Evolutionary conservation across 1,140 invertebrate species (phyloP).

Genomic region (Euborellia annulipes): DNA sequence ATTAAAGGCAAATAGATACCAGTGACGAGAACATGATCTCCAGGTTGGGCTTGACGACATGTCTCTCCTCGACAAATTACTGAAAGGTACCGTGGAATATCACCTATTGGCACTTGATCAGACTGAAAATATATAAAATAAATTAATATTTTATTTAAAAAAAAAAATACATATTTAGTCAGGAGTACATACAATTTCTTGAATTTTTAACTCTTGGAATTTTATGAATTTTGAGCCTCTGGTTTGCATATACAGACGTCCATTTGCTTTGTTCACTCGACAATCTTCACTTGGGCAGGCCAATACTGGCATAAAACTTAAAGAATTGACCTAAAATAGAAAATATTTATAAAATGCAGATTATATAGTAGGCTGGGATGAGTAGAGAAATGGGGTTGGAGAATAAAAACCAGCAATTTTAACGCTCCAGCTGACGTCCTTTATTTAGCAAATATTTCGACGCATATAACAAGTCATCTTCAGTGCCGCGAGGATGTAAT

Average conservation of each 20-base stretch:
- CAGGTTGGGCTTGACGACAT: slow-evolving; percentile 78
- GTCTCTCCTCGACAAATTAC: slow-evolving; percentile 85
- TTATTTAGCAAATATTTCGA: no score
- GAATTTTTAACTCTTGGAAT: slow-evolving; percentile 95
- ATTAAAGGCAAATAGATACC: slow-evolving; percentile 83
- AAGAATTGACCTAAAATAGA: slow-evolving; percentile 42
- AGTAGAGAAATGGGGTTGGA: no score
- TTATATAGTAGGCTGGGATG: no score
- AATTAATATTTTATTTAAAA: no score
- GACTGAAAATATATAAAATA: slow-evolving; percentile 37
- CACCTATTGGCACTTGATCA: slow-evolving; percentile 95
- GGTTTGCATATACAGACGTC: slow-evolving; percentile 85
- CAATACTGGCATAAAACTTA: slow-evolving; percentile 77
- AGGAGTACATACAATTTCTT: slow-evolving; percentile 72
- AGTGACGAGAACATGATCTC: slow-evolving; percentile 84
- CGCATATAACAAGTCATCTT: no score
- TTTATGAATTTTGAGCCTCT: slow-evolving; percentile 96
- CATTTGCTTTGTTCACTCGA: slow-evolving; percentile 83
- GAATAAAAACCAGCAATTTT: no score
- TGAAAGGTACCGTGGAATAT: slow-evolving; percentile 87
- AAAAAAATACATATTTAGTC: background rate
- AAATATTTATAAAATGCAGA: no score
- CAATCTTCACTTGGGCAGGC: slow-evolving; percentile 90
- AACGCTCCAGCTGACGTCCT: no score
- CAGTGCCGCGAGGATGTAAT: no score